Conservation (phyloP, 2,797 vertebrate genomes). For the Tympanoctomys barrerae region DNA sequence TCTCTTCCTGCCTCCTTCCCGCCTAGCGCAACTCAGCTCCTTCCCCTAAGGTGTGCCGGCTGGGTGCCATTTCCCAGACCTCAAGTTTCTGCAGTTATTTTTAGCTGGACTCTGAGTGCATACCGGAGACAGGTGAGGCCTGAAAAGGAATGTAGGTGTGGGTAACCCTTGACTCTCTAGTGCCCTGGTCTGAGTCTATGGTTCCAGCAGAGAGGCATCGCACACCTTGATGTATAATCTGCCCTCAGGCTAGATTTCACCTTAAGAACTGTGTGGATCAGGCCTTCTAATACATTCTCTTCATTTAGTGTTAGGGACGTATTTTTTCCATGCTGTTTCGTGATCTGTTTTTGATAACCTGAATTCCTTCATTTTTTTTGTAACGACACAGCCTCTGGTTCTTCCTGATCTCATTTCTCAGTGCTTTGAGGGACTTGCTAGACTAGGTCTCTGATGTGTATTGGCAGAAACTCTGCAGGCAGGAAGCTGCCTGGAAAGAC, state of each 20-base stretch:
- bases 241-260: slow-evolving; percentile 47
- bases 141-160: slow-evolving; percentile 85
- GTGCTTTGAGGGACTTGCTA: neutral
- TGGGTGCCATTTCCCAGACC: slow-evolving; percentile 52
- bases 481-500: slow-evolving; percentile 37
- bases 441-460: neutral
- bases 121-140: slow-evolving; percentile 87
- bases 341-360: slow-evolving; percentile 20
- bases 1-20: neutral
- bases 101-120: slow-evolving; percentile 84
- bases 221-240: slow-evolving; percentile 61
- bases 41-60: neutral
- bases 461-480: neutral
- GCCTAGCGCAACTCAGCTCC: neutral
- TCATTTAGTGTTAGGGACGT: neutral
- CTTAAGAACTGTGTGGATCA: neutral
- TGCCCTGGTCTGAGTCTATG: slow-evolving; percentile 63
- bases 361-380: slow-evolving; percentile 49
- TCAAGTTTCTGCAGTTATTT: slow-evolving; percentile 83
- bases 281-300: neutral
- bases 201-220: slow-evolving; percentile 75
- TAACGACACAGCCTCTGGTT: neutral
- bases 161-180: slow-evolving; percentile 80
- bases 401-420: slow-evolving; percentile 47
- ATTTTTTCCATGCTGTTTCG: slow-evolving; percentile 39